Percentiles rank a stretch among this genome's conserved stretches.
Evolutionary conservation across 2,113 vertebrate genomes (phyloP).

Genomic region (Chloebia gouldiae): DNA sequence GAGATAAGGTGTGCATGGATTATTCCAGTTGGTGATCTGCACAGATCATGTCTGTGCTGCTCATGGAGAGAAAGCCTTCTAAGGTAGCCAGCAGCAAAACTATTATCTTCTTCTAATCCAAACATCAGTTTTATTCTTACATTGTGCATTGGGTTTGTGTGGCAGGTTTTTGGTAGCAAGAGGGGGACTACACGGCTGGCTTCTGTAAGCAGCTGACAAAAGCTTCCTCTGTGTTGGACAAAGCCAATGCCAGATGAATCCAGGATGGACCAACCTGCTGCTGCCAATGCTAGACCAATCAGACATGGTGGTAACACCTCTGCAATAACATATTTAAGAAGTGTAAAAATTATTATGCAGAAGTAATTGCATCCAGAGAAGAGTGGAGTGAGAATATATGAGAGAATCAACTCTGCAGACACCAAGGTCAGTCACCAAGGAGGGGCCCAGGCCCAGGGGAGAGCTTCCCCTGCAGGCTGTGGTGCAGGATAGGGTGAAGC

Average conservation of each 20-base stretch:
- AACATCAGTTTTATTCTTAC: not conserved
- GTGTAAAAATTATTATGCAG: not conserved
- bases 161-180: not conserved
- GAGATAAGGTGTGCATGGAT: not conserved
- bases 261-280: not conserved
- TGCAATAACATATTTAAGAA: not conserved
- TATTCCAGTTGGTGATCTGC: not conserved
- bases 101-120: not conserved
- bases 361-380: not conserved
- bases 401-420: not conserved
- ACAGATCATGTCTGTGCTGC: not conserved
- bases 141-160: not conserved
- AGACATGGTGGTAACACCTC: not conserved
- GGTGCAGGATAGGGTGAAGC: no score
- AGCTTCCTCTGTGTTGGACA: fast-evolving
- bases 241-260: not conserved
- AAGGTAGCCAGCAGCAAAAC: not conserved
- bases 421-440: not conserved
- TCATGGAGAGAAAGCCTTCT: not conserved
- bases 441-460: not conserved
- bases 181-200: not conserved
- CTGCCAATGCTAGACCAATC: fast-evolving
- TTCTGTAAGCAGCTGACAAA: not conserved
- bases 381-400: not conserved
- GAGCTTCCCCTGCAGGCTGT: not conserved